These are phyloP conservation scores for Chloroceryle inda DNA, from an alignment of 2,797 vertebrate genomes.

Conservation along the genomic window DNA sequence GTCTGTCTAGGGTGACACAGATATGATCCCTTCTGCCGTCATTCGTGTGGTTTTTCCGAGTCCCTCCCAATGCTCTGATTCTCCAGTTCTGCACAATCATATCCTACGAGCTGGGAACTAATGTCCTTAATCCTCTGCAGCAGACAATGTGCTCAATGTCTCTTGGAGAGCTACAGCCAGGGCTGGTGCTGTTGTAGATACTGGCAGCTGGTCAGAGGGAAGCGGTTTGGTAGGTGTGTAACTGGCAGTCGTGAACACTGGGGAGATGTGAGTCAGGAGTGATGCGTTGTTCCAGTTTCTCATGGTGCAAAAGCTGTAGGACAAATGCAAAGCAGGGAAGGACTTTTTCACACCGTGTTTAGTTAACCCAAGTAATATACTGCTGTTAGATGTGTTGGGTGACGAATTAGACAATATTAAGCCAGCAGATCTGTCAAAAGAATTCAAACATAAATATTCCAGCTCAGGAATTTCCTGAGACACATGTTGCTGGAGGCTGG, in stretches of 20 bases:
- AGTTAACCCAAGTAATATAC: neutral
- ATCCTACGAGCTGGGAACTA: neutral
- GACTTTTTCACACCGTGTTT: neutral
- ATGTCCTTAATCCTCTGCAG: neutral
- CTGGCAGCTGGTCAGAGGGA: neutral
- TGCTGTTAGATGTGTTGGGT: neutral
- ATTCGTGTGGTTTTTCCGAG: neutral
- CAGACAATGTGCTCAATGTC: neutral
- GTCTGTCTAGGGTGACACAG: neutral
- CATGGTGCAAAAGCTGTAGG: neutral
- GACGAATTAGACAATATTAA: neutral
- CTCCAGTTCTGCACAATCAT: neutral
- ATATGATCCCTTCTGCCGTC: neutral
- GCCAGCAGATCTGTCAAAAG: neutral
- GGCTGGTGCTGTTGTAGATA: neutral
- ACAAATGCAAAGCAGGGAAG: neutral
- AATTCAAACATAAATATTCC: neutral
- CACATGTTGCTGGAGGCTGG: neutral
- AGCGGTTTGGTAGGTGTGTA: neutral
- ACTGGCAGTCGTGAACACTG: neutral
- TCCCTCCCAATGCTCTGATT: neutral
- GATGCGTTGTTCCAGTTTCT: neutral
- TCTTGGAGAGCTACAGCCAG: neutral
- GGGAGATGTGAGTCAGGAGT: neutral
- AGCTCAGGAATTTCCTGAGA: neutral